Conservation (phyloP, 2,113 vertebrate genomes). For the Pseudonaja textilis region DNA sequence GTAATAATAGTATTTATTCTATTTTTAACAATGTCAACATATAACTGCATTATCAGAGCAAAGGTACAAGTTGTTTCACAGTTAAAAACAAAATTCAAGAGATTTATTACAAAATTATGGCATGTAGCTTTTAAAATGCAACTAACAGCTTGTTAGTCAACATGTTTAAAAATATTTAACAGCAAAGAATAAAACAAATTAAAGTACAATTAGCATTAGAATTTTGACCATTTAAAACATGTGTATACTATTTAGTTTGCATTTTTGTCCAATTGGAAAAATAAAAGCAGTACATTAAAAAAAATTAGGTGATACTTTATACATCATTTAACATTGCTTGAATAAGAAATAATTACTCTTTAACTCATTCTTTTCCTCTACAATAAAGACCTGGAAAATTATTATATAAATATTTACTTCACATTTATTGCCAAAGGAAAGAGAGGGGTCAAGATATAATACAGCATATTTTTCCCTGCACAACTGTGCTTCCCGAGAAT, state of each 20-base stretch:
- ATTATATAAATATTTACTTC: neutral
- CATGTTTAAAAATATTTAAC: neutral
- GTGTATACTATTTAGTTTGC: neutral
- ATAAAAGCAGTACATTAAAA: conserved; percentile 20
- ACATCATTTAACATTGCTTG: neutral
- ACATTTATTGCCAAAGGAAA: neutral
- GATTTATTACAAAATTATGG: neutral
- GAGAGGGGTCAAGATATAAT: neutral
- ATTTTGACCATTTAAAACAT: conserved; percentile 36
- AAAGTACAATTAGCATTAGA: neutral
- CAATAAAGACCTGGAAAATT: neutral
- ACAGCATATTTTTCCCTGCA: neutral
- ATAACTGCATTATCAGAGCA: neutral
- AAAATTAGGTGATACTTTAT: conserved; percentile 34
- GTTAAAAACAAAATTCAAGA: neutral
- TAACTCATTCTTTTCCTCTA: neutral
- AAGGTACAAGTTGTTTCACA: neutral
- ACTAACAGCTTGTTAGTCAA: conserved; percentile 23
- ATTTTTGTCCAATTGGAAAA: neutral
- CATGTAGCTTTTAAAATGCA: neutral
- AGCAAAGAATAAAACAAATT: neutral
- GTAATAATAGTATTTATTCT: neutral
- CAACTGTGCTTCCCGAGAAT: neutral
- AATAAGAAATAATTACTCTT: neutral
- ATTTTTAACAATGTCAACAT: conserved; percentile 6